Evolutionary conservation across 2,797 vertebrate genomes (phyloP), one percentile per base, ranked within the genome.

Genomic region (Clarias fuscus): DNA sequence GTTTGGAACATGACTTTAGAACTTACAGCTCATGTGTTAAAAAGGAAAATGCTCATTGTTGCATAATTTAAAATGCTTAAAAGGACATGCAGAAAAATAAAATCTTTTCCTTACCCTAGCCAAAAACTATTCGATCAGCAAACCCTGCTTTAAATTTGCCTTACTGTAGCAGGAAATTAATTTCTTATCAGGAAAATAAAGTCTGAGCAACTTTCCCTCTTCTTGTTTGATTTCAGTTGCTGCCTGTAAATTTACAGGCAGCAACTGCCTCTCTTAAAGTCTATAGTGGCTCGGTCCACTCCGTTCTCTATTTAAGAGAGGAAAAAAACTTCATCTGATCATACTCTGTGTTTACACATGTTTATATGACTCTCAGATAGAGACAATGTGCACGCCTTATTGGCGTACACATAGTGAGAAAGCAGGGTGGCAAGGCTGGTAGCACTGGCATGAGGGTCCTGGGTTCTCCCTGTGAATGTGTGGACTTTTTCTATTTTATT

Each of bases 1-100:
- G 98, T 99, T 93, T 62, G 86, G 10, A 58, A 27, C 37, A 48
- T 40, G 20, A 53, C 24, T 4, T n/a, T 61, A 58, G 20, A 68
- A 33, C 22, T 22, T 18, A 53, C 48, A 53, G 62, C 30, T 58
- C 27, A 18, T 3, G 24, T 61, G 15, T 30, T 61, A 37, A 6
- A 77, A 59, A 15, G 61, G 76, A 78, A 5, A 30, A 59, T 59
- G 8, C 27, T 22, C 56, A 59, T 1, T 37, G 13, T 8, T 37
- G 10, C n/a, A 33, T 61, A 13, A 59, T 20, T 1, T 59, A n/a
- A 56, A 75, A 15, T 17, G n/a, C 43, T 56, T 27, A 24, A 72
- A 43, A 72, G 67, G 22, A 40, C 24, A 43, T 43, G 7, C 43
- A 43, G 43, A 8, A 13, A 22, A 72, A 40, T 20, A 0, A 40